phyloP scores from a whole-genome alignment of 2,797 vertebrate genomes.

The Semaprochilodus insignis region DNA sequence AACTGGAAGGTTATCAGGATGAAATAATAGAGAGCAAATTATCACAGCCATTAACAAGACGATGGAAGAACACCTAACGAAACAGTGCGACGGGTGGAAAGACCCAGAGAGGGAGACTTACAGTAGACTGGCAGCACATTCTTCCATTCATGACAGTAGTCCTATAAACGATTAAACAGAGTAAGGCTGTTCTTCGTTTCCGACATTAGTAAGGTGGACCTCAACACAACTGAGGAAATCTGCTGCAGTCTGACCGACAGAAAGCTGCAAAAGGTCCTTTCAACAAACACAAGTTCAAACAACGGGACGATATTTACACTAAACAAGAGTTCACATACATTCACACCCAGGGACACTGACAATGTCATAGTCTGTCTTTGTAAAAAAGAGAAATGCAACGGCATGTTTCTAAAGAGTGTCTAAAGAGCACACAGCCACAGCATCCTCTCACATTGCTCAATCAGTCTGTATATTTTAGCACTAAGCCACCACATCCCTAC shows the following conservation, averaged over 20 bases:
- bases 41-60: conserved; percentile 15
- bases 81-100: neutral
- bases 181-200: conserved; percentile 6
- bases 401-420: neutral
- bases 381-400: neutral
- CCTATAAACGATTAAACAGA: conserved; percentile 8
- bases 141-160: conserved; percentile 2
- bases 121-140: conserved; percentile 28
- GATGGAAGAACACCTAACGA: conserved; percentile 6
- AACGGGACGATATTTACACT: conserved; percentile 23
- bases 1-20: neutral
- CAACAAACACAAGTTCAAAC: conserved; percentile 18
- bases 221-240: conserved; percentile 11
- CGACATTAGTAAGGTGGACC: conserved; percentile 5
- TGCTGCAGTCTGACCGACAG: conserved; percentile 1
- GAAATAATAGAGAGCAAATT: neutral
- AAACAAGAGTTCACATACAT: conserved; percentile 25
- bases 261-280: neutral
- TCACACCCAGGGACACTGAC: neutral
- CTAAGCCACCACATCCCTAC: conserved; percentile 41
- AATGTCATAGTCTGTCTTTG: neutral
- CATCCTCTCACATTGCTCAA: conserved; percentile 46
- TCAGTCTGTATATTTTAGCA: conserved; percentile 36
- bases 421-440: neutral
- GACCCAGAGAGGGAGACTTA: neutral